A percentile compares a stretch with the other conserved stretches of the same genome.
Conservation (phyloP, 2,888 invertebrate genomes). For the Schizotus pectinicornis region DNA sequence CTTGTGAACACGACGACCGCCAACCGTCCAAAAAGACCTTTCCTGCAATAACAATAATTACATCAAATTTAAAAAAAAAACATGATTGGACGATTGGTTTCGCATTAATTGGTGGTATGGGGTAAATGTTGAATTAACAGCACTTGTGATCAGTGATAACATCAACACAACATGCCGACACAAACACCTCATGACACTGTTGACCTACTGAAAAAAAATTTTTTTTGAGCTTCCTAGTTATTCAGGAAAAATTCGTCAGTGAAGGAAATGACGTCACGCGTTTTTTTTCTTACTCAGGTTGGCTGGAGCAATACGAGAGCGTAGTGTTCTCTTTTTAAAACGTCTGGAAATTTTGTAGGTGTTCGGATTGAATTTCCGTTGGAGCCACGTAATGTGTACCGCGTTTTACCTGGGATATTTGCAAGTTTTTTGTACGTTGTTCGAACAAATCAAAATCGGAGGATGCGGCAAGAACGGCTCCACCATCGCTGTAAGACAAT, state of each 20-base stretch:
- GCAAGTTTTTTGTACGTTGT: slow-evolving; percentile 72
- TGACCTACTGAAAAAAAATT: not conserved
- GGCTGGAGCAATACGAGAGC: slow-evolving; percentile 26
- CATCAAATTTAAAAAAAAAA: not conserved
- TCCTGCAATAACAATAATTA: not conserved
- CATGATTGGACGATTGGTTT: not conserved
- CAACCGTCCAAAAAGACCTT: not conserved
- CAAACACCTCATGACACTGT: slow-evolving; percentile 14
- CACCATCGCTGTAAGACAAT: slow-evolving; percentile 85
- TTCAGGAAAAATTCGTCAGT: too few species aligned
- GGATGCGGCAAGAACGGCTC: slow-evolving; percentile 97
- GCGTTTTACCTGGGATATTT: slow-evolving; percentile 68
- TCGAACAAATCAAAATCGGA: slow-evolving; percentile 76
- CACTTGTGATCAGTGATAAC: slow-evolving; percentile 8
- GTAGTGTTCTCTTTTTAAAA: slow-evolving; percentile 6
- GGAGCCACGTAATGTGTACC: slow-evolving; percentile 53
- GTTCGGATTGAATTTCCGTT: slow-evolving; percentile 56
- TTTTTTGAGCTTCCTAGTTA: slow-evolving; percentile 11
- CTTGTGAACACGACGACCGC: not conserved
- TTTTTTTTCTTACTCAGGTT: slow-evolving; percentile 34
- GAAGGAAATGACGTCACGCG: too few species aligned
- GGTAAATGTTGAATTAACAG: slow-evolving; percentile 8
- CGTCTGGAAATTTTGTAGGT: slow-evolving; percentile 54
- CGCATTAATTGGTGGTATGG: slow-evolving; percentile 5
- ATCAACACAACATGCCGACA: not conserved